A percentile compares a stretch with the other conserved stretches of the same genome.
These are phyloP conservation scores for Clivina fossor DNA, from an alignment of 2,888 invertebrate genomes.

Conservation along the genomic window DNA sequence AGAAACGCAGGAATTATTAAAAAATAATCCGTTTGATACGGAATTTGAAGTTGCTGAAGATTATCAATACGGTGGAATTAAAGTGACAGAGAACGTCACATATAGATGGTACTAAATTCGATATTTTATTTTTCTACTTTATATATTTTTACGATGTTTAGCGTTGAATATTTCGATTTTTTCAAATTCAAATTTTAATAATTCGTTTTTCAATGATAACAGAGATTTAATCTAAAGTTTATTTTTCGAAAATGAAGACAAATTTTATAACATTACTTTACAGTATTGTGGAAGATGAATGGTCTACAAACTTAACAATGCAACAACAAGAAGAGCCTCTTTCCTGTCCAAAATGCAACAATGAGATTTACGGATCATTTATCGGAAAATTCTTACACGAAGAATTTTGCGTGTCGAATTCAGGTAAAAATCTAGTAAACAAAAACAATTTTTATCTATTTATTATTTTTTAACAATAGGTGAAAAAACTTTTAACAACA, in stretches of 20 bases:
- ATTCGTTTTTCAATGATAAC: too few species aligned
- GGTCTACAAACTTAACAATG: slow-evolving; percentile 65
- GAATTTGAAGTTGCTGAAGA: slow-evolving; percentile 64
- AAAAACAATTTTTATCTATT: slow-evolving; percentile 37
- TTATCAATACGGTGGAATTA: slow-evolving; percentile 77
- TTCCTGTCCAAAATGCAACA: slow-evolving; percentile 60
- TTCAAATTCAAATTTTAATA: too few species aligned
- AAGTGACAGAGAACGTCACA: slow-evolving; percentile 78
- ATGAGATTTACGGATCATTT: slow-evolving; percentile 57
- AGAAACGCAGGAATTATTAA: slow-evolving; percentile 47
- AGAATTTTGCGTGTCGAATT: slow-evolving; percentile 53
- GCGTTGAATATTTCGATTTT: too few species aligned
- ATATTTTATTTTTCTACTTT: slow-evolving; percentile 20
- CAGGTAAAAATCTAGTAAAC: slow-evolving; percentile 38
- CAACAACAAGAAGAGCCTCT: slow-evolving; percentile 66
- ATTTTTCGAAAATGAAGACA: too few species aligned
- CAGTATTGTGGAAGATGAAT: slow-evolving; percentile 68
- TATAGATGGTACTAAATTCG: slow-evolving; percentile 67
- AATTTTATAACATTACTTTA: slow-evolving; percentile 42
- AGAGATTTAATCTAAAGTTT: too few species aligned
- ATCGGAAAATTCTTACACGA: slow-evolving; percentile 77
- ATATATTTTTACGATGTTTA: slow-evolving; percentile 29
- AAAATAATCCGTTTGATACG: slow-evolving; percentile 69
- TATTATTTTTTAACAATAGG: slow-evolving; percentile 26
- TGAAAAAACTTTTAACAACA: slow-evolving; percentile 45